Percentiles rank a stretch among this genome's conserved stretches.
Evolutionary conservation across 2,113 vertebrate species (phyloP).

Genomic region (Agapornis roseicollis): DNA sequence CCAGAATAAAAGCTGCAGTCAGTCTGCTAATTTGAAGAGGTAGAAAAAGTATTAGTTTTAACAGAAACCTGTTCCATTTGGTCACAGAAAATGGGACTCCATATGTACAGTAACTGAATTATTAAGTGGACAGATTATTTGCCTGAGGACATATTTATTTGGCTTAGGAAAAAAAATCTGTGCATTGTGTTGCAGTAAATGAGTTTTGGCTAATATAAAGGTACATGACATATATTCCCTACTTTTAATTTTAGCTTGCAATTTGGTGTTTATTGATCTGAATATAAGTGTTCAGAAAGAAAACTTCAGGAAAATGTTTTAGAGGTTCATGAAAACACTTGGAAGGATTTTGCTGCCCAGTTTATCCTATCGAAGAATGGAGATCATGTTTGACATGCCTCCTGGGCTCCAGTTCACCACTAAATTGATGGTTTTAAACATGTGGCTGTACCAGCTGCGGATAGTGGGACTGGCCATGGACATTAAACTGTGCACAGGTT

Average conservation of each 20-base stretch:
- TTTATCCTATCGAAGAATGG: neutral
- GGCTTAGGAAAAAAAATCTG: slow-evolving; percentile 57
- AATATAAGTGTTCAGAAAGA: neutral
- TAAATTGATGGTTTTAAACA: slow-evolving; percentile 3
- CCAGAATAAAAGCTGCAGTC: neutral
- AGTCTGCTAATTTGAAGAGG: slow-evolving; percentile 6
- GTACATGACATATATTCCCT: neutral
- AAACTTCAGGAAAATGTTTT: neutral
- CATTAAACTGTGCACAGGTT: neutral
- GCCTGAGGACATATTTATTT: slow-evolving; percentile 58
- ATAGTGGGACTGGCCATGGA: neutral
- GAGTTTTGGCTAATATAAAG: neutral
- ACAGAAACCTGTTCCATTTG: slow-evolving; percentile 36
- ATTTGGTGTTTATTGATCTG: neutral
- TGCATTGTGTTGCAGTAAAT: slow-evolving; percentile 5
- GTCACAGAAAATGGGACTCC: slow-evolving; percentile 48
- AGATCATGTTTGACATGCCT: neutral
- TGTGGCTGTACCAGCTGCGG: neutral
- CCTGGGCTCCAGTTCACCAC: neutral
- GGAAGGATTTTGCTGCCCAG: neutral
- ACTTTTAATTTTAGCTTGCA: neutral
- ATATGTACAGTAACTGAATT: slow-evolving; percentile 71
- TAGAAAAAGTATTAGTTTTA: slow-evolving; percentile 22
- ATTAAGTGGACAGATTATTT: slow-evolving; percentile 66
- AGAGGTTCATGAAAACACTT: neutral